A percentile compares a stretch with the other conserved stretches of the same genome.
These are phyloP conservation scores for Hippocampus zosterae DNA, from an alignment of 2,113 vertebrate species.

Conservation along the genomic window DNA sequence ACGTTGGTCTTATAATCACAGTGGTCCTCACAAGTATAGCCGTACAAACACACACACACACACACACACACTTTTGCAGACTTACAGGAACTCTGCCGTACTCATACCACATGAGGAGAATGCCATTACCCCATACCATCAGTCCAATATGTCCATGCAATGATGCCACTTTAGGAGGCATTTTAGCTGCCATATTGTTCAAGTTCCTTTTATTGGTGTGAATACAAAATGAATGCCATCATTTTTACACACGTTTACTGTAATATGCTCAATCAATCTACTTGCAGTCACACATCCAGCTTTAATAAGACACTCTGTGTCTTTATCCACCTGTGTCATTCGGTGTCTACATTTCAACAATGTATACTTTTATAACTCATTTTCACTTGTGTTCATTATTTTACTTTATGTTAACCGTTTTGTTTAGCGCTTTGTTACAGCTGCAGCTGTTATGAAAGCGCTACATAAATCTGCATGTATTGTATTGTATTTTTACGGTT, in stretches of 20 bases:
- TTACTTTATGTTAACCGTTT: too few species aligned
- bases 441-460: too few species aligned
- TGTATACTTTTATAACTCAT: too few species aligned
- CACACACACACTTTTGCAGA: slow-evolving; percentile 9
- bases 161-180: slow-evolving; percentile 22
- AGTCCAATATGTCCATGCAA: slow-evolving; percentile 37
- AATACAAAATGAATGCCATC: neutral
- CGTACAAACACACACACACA: slow-evolving; percentile 7
- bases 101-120: slow-evolving; percentile 37
- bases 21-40: too few species aligned
- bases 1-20: too few species aligned
- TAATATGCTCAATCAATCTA: neutral
- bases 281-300: neutral
- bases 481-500: neutral
- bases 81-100: slow-evolving; percentile 34
- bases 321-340: too few species aligned
- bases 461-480: too few species aligned
- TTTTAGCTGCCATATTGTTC: slow-evolving; percentile 20
- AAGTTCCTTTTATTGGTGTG: neutral
- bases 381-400: too few species aligned
- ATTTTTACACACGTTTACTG: neutral
- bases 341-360: too few species aligned
- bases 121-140: slow-evolving; percentile 22
- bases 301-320: neutral
- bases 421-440: too few species aligned